Conservation (phyloP, 2,113 vertebrate genomes). For the Antigone vipio region DNA sequence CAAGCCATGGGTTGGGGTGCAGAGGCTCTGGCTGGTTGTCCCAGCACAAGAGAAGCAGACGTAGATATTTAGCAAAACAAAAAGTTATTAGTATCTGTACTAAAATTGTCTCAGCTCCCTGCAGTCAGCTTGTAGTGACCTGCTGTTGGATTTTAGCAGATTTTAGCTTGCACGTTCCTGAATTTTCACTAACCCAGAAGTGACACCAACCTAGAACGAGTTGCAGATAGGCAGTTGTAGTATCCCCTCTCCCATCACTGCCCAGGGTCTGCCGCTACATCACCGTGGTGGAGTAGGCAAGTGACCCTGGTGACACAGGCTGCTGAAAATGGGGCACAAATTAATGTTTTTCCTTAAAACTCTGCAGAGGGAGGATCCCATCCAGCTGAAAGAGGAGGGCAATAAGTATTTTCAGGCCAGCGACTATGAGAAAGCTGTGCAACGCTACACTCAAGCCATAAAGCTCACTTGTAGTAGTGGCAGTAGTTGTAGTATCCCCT, state of each 20-base stretch:
- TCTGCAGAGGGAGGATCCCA: constrained; percentile 85
- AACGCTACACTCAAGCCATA: constrained; percentile 88
- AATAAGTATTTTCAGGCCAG: constrained; percentile 90
- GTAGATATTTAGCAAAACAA: background rate
- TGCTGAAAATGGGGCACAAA: background rate
- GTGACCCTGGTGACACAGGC: accelerated
- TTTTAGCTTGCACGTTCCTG: background rate
- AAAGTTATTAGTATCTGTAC: background rate
- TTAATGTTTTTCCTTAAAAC: background rate
- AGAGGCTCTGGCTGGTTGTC: background rate
- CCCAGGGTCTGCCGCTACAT: background rate
- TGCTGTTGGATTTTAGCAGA: background rate
- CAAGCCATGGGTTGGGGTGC: background rate
- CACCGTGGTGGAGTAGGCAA: background rate
- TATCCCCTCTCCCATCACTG: background rate
- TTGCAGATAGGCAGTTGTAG: background rate
- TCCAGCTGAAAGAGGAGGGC: constrained; percentile 92
- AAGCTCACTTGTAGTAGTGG: constrained; percentile 61
- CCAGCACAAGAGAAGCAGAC: background rate
- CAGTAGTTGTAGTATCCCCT: background rate
- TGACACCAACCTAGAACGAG: background rate
- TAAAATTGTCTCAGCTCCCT: background rate
- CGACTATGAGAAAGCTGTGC: constrained; percentile 84
- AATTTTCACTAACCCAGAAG: background rate
- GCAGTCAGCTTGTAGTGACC: background rate